Conservation (phyloP, 2,113 vertebrate genomes). For the Salvelinus sp. region DNA sequence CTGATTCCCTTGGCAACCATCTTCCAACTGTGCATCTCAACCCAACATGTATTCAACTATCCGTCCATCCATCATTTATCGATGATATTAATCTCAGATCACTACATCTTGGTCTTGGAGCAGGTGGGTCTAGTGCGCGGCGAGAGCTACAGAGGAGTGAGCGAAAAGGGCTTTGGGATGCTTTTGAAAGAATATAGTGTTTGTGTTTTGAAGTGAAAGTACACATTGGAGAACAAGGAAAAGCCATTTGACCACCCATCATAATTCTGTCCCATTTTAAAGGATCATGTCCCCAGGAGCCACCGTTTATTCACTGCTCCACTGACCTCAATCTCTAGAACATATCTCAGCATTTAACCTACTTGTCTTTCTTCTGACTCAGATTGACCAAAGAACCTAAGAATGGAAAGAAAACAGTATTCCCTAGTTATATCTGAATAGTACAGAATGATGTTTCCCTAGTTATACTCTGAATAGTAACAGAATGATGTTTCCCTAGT, state of each 20-base stretch:
- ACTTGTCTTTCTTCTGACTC: conserved; percentile 41
- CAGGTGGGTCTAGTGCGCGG: conserved; percentile 13
- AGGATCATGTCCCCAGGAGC: conserved; percentile 54
- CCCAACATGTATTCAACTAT: conserved; percentile 22
- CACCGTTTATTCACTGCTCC: conserved; percentile 51
- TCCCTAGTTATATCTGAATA: too few species aligned
- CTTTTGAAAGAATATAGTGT: conserved; percentile 23
- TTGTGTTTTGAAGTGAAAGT: conserved; percentile 47
- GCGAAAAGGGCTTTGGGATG: not conserved
- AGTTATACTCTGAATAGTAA: too few species aligned
- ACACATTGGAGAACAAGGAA: conserved; percentile 47
- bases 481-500: too few species aligned
- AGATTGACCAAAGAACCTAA: conserved; percentile 33
- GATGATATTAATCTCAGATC: conserved; percentile 45
- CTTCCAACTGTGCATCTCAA: conserved; percentile 33
- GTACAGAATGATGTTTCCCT: not conserved
- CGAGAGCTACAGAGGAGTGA: conserved; percentile 5
- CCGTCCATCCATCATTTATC: conserved; percentile 38
- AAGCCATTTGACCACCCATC: conserved; percentile 55
- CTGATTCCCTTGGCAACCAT: conserved; percentile 27
- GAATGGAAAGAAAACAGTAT: not conserved
- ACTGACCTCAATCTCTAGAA: conserved; percentile 53
- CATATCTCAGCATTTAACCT: conserved; percentile 45
- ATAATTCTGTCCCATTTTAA: conserved; percentile 46
- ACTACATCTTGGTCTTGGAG: conserved; percentile 36